phyloP scores from a whole-genome alignment of 2,888 invertebrate genomes.

The Troides oblongomaculatus region DNA sequence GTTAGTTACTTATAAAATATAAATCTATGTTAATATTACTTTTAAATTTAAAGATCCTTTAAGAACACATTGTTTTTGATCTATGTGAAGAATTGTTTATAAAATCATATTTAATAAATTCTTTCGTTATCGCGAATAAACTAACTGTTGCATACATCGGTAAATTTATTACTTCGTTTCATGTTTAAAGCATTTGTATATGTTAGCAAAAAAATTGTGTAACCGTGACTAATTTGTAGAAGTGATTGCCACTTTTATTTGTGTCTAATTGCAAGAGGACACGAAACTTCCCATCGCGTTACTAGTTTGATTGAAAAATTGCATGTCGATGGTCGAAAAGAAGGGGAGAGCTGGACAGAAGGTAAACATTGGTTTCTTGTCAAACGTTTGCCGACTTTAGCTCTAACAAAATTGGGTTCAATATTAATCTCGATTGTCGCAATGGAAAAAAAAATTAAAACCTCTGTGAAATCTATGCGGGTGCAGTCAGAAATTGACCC shows the following conservation, averaged over 20 bases:
- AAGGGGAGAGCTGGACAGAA: conserved; percentile 46
- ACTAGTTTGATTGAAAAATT: conserved; percentile 72
- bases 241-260: conserved; percentile 11
- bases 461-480: conserved; percentile 50
- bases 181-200: background rate
- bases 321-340: conserved; percentile 60
- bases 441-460: conserved; percentile 33
- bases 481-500: conserved; percentile 58
- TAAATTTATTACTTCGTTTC: background rate
- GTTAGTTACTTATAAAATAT: conserved; percentile 43
- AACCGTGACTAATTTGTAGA: conserved; percentile 26
- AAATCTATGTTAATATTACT: no score
- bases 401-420: conserved; percentile 37
- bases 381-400: conserved; percentile 39
- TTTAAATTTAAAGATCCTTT: background rate
- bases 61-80: background rate
- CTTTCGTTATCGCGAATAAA: background rate
- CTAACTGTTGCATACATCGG: no score
- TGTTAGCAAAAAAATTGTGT: background rate
- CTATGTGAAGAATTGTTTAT: background rate
- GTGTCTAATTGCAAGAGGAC: conserved; percentile 39
- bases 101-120: background rate
- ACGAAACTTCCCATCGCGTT: conserved; percentile 36
- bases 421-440: conserved; percentile 36
- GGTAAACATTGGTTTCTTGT: conserved; percentile 30